phyloP scores from a whole-genome alignment of 2,888 invertebrate species.

The Invenusta paracnida region DNA sequence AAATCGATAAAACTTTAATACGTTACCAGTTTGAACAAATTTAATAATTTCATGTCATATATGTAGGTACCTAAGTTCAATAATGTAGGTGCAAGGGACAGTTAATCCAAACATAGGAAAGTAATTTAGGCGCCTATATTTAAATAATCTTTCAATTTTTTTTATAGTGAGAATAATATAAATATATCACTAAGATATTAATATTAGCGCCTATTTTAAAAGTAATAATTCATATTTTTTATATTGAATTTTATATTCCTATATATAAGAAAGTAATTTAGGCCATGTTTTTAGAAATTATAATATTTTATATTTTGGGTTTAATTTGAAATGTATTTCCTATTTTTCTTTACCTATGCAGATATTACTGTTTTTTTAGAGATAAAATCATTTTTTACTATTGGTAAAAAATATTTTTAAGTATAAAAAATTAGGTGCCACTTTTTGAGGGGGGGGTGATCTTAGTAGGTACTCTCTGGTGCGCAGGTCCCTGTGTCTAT shows the following conservation, averaged over 20 bases:
- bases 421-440: neutral
- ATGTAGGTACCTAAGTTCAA: neutral
- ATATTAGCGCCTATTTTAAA: too few species aligned
- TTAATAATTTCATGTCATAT: neutral
- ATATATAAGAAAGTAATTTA: neutral
- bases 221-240: too few species aligned
- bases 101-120: neutral
- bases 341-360: neutral
- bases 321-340: neutral
- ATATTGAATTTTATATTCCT: neutral
- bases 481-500: neutral
- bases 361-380: neutral
- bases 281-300: neutral
- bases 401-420: neutral
- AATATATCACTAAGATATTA: too few species aligned
- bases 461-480: neutral
- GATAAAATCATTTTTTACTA: neutral
- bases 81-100: neutral
- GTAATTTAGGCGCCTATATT: neutral
- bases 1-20: neutral
- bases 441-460: neutral
- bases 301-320: neutral
- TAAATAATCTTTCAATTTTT: neutral
- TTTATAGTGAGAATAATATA: too few species aligned
- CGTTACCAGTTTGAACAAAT: neutral